phyloP scores from a whole-genome alignment of 2,888 invertebrate species.

The Andrena trimmerana region DNA sequence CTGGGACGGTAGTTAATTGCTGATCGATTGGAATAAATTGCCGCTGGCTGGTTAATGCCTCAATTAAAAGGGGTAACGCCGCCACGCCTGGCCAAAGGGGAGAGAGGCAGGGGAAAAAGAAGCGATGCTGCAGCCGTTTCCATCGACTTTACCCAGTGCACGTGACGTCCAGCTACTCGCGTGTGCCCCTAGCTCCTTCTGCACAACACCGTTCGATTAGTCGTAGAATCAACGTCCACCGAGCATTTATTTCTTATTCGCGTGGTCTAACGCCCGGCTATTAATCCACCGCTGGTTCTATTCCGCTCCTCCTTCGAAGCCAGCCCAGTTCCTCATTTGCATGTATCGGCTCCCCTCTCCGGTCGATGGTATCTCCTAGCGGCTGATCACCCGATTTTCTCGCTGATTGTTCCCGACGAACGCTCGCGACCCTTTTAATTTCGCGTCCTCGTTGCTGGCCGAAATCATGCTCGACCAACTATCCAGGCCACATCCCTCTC shows the following conservation, averaged over 20 bases:
- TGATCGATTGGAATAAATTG: constrained; percentile 80
- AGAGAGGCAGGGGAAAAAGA: constrained; percentile 11
- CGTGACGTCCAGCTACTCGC: neutral
- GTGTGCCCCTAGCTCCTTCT: neutral
- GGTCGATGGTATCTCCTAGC: constrained; percentile 3
- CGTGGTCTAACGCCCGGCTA: constrained; percentile 12
- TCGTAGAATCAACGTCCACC: constrained; percentile 40
- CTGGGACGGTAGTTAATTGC: constrained; percentile 75
- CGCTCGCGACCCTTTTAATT: constrained; percentile 42
- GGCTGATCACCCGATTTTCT: constrained; percentile 39
- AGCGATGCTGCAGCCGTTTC: constrained; percentile 19
- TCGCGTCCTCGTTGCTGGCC: neutral
- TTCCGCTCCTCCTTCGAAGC: constrained; percentile 19
- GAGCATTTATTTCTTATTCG: constrained; percentile 60
- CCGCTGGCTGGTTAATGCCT: constrained; percentile 76
- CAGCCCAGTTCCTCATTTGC: constrained; percentile 37
- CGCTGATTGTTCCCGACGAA: constrained; percentile 2
- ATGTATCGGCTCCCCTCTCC: constrained; percentile 28
- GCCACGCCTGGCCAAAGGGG: neutral
- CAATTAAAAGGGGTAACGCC: constrained; percentile 72
- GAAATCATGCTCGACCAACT: neutral
- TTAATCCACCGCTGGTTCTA: constrained; percentile 47
- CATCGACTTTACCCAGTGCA: constrained; percentile 48
- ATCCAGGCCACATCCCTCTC: neutral
- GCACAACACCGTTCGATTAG: constrained; percentile 32